Base-by-base conservation (phyloP, 1,140 invertebrate genomes). In the Pseudomyrmex concolor region DNA sequence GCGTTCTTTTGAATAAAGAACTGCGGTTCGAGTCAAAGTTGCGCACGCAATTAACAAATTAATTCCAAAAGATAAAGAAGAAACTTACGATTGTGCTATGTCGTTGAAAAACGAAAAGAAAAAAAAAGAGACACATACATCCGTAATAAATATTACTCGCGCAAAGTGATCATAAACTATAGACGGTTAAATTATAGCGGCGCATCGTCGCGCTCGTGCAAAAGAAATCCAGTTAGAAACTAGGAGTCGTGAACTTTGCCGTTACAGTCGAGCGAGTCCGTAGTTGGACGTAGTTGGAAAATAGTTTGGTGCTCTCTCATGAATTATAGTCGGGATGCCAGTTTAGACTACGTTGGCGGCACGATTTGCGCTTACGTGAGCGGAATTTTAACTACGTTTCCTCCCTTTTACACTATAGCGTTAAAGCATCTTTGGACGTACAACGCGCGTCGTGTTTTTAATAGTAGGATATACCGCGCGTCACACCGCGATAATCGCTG, bases 231-330 rank as follows among this genome's bases (percentile, higher is more conserved):
- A 71, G 76, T 80, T 80, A 59, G 76, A 71, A 80, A 71, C 66
- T 80, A 45, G 54, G 43, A 59, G 64, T 70, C 76, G 66, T 66
- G n/a, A 80, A 80, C 34, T 80, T 80, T 22, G 66, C 55, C 55
- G 66, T 70, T 71, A 59, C 54, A 80, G 43, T 50, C 76, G 76
- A 70, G 54, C 76, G 64, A 71, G 5, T 34, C 50, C 54, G 67
- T 80, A 80, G 66, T 78, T 78, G 64, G 43, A 78, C 76, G 76
- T 78, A 78, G 76, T 80, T 80, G 54, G 76, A 80, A 80, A 80
- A 80, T 80, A 80, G 76, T 80, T 80, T 60, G 54, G 66, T 34
- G 66, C 76, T 71, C 54, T 71, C 54, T 25, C 66, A 80, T 80
- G 76, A 80, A 80, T 80, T 80, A 80, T 80, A 80, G 76, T 19